Conservation (phyloP, 2,888 invertebrate species). For the Drosophila sordidapex region DNA sequence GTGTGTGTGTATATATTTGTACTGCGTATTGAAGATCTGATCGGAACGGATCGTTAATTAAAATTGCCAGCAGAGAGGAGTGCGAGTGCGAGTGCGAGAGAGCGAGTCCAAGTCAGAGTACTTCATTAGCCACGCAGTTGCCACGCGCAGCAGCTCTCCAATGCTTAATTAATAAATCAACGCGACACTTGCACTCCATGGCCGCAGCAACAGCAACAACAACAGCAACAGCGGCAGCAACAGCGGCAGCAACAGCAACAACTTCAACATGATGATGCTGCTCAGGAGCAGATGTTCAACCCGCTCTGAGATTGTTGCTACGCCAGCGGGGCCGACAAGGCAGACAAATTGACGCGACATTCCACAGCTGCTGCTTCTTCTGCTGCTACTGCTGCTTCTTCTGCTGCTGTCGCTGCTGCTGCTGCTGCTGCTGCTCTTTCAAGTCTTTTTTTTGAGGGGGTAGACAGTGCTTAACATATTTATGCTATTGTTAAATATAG, state of each 20-base stretch:
- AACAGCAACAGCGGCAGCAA: slow-evolving; percentile 16
- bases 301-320: slow-evolving; percentile 65
- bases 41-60: slow-evolving; percentile 74
- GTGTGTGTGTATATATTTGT: slow-evolving; percentile 1
- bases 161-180: slow-evolving; percentile 84
- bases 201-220: slow-evolving; percentile 57
- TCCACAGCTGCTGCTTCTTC: slow-evolving; percentile 50
- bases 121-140: slow-evolving; percentile 74
- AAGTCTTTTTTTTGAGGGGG: slow-evolving; percentile 6
- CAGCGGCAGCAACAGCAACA: slow-evolving; percentile 25
- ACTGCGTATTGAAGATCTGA: slow-evolving; percentile 29
- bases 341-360: slow-evolving; percentile 83
- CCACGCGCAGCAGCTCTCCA: slow-evolving; percentile 71
- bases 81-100: slow-evolving; percentile 11
- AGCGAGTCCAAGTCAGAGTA: slow-evolving; percentile 48
- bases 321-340: slow-evolving; percentile 54
- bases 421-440: background rate
- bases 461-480: background rate
- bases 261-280: slow-evolving; percentile 24
- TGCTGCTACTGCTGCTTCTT: background rate
- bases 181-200: slow-evolving; percentile 82
- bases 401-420: background rate
- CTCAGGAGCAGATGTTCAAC: slow-evolving; percentile 47
- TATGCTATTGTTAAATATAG: slow-evolving; percentile 49
- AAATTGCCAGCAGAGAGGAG: slow-evolving; percentile 63